phyloP scores from a whole-genome alignment of 1,140 invertebrate genomes.

The Ceratosolen solmsi region DNA sequence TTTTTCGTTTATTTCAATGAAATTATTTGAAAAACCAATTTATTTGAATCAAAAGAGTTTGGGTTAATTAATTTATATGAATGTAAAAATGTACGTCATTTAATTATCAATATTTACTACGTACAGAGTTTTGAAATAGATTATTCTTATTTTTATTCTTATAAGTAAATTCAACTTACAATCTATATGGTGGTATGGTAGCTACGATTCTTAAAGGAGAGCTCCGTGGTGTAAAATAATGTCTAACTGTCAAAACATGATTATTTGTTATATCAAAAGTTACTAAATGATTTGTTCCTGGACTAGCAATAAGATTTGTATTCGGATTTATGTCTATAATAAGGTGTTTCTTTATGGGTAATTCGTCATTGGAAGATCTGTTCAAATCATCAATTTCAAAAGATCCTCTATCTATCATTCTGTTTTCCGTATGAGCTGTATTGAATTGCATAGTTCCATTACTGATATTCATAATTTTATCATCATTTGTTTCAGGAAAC shows the following conservation, averaged over 20 bases:
- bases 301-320: conserved; percentile 57
- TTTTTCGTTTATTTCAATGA: no score
- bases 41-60: no score
- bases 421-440: background rate
- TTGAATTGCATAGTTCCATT: background rate
- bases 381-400: conserved; percentile 49
- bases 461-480: background rate
- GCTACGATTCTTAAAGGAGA: conserved; percentile 43
- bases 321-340: conserved; percentile 59
- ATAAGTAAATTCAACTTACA: conserved; percentile 16
- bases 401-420: conserved; percentile 27
- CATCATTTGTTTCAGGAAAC: conserved; percentile 5
- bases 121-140: no score
- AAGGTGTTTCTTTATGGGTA: conserved; percentile 50
- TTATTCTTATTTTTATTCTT: no score
- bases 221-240: conserved; percentile 53
- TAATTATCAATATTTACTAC: no score
- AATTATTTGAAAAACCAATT: background rate
- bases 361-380: conserved; percentile 17
- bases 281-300: conserved; percentile 55
- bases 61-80: no score
- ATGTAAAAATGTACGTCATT: no score
- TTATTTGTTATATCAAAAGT: conserved; percentile 63
- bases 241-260: conserved; percentile 53
- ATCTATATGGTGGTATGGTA: conserved; percentile 37